Evolutionary conservation across 1,140 invertebrate species (phyloP).

Genomic region (Uloborus diversus): DNA sequence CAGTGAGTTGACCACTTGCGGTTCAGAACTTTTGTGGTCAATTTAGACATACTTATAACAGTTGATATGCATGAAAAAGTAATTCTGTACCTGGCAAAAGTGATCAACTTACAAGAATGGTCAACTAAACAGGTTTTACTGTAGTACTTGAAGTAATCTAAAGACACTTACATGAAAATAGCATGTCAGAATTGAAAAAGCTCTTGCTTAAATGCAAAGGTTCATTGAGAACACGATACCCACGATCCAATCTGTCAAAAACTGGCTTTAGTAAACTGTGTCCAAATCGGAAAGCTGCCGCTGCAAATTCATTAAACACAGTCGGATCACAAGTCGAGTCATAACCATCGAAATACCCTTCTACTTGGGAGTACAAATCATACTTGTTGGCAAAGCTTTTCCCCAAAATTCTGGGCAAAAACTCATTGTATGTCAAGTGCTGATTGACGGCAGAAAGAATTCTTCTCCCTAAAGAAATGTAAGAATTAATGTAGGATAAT

Average conservation of each 20-base stretch:
- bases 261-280: slow-evolving; percentile 92
- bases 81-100: no score
- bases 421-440: slow-evolving; percentile 94
- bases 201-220: slow-evolving; percentile 85
- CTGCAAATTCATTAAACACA: slow-evolving; percentile 93
- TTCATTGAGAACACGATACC: slow-evolving; percentile 75
- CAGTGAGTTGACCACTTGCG: no score
- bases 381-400: slow-evolving; percentile 91
- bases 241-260: slow-evolving; percentile 82
- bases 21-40: no score
- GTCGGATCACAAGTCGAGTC: slow-evolving; percentile 90
- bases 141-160: no score
- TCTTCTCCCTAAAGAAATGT: slow-evolving; percentile 64
- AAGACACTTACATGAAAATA: slow-evolving; percentile 69
- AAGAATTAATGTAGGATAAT: no score
- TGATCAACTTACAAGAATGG: no score
- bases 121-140: no score
- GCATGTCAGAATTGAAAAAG: slow-evolving; percentile 94
- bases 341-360: slow-evolving; percentile 92
- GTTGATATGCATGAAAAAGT: no score
- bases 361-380: slow-evolving; percentile 81
- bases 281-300: slow-evolving; percentile 85
- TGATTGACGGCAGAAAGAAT: slow-evolving; percentile 89
- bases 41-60: no score
- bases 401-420: slow-evolving; percentile 91